phyloP scores from a whole-genome alignment of 2,113 vertebrate species.

The Chinchilla lanigera region DNA sequence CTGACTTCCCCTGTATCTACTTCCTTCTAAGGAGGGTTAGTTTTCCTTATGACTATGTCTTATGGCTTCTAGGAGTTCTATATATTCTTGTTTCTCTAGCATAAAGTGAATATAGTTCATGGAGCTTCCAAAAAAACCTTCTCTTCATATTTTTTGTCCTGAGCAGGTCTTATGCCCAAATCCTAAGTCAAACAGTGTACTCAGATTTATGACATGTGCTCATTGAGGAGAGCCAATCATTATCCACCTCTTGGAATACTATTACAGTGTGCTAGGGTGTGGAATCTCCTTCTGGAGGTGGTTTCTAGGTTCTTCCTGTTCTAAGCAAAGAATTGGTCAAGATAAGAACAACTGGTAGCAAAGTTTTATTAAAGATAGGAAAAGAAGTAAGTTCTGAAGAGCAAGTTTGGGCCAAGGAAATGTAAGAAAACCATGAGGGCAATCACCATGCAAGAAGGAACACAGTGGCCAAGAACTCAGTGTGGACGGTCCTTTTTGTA shows the following conservation, averaged over 20 bases:
- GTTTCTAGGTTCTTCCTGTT: not conserved
- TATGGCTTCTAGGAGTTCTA: not conserved
- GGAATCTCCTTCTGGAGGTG: not conserved
- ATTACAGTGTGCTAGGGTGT: not conserved
- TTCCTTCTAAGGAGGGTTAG: constrained; percentile 2
- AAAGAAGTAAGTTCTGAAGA: not conserved
- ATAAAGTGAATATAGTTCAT: constrained; percentile 13
- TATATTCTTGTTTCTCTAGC: not conserved
- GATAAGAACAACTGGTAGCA: not conserved
- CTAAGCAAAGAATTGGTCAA: not conserved
- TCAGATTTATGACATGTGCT: not conserved
- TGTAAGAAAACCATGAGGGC: not conserved
- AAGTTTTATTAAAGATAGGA: not conserved
- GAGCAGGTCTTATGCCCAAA: not conserved
- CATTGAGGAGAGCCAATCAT: not conserved
- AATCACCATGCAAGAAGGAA: not conserved
- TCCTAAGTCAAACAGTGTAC: not conserved
- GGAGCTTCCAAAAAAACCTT: not conserved
- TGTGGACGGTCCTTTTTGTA: not conserved
- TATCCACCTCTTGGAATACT: not conserved
- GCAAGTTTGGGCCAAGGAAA: not conserved
- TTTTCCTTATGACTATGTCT: not conserved
- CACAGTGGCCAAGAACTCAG: not conserved
- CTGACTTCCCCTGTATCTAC: not conserved
- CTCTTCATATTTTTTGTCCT: not conserved